These are phyloP conservation scores for Tursiops truncatus DNA, from an alignment of 2,113 vertebrate species.

Conservation along the genomic window DNA sequence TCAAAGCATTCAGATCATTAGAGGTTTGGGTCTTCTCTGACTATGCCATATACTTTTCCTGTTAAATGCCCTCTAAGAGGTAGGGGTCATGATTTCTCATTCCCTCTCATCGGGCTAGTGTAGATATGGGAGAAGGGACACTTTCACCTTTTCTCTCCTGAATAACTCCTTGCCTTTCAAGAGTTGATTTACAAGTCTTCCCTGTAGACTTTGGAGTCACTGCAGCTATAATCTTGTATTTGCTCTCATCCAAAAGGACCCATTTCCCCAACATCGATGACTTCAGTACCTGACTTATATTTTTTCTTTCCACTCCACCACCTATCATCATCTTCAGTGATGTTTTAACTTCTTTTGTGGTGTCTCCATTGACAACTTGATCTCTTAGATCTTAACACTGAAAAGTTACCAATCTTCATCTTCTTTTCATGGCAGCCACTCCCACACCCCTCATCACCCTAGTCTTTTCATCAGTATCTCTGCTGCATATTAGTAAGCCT, in stretches of 20 bases:
- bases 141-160: background rate
- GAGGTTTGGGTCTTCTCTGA: background rate
- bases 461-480: background rate
- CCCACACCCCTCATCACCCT: fast-evolving
- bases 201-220: background rate
- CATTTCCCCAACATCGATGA: background rate
- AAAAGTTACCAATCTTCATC: background rate
- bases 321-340: background rate
- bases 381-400: background rate
- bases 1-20: background rate
- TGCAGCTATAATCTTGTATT: background rate
- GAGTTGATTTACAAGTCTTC: background rate
- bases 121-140: fast-evolving
- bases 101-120: background rate
- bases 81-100: background rate
- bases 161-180: background rate
- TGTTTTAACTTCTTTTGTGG: background rate
- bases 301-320: background rate
- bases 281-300: background rate
- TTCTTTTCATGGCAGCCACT: background rate
- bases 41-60: background rate
- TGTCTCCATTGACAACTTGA: background rate
- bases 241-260: background rate
- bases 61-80: background rate
- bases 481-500: background rate